Conservation (phyloP, 2,888 invertebrate species). For the Steinernema hermaphroditum region DNA sequence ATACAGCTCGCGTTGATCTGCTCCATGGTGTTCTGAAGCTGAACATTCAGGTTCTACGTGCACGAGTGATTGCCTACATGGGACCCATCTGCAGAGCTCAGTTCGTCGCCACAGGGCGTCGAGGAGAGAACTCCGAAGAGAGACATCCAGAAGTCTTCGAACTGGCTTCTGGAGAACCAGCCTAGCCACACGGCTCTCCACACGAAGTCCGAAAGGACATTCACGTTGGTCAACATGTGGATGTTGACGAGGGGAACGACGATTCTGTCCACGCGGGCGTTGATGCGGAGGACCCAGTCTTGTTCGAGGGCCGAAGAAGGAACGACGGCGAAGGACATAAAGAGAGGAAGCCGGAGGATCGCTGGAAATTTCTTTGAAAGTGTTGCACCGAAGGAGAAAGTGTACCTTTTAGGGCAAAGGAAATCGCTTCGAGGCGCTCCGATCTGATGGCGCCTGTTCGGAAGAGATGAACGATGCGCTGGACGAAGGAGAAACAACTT, state of each 20-base stretch:
- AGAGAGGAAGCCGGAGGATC: constrained; percentile 47
- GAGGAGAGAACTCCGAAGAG: constrained; percentile 59
- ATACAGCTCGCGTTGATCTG: constrained; percentile 45
- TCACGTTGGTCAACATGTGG: constrained; percentile 50
- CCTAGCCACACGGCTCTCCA: constrained; percentile 50
- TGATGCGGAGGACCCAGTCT: constrained; percentile 45
- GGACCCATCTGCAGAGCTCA: constrained; percentile 36
- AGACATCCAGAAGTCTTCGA: constrained; percentile 60
- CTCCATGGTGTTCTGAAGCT: constrained; percentile 38
- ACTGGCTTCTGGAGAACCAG: constrained; percentile 52
- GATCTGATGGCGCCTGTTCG: background rate
- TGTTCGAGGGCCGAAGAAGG: constrained; percentile 50
- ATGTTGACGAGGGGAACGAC: constrained; percentile 52
- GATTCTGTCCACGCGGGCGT: constrained; percentile 34
- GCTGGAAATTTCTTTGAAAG: constrained; percentile 36
- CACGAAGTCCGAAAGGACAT: constrained; percentile 50
- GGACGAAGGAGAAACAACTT: background rate
- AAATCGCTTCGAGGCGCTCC: background rate
- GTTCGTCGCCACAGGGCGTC: constrained; percentile 55
- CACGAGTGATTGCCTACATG: background rate
- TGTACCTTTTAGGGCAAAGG: background rate
- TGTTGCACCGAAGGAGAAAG: background rate
- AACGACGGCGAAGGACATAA: constrained; percentile 46
- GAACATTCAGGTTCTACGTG: background rate
- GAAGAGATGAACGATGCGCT: constrained; percentile 13